These are phyloP conservation scores for Florisuga fusca DNA, from an alignment of 2,797 vertebrate genomes.

Conservation along the genomic window DNA sequence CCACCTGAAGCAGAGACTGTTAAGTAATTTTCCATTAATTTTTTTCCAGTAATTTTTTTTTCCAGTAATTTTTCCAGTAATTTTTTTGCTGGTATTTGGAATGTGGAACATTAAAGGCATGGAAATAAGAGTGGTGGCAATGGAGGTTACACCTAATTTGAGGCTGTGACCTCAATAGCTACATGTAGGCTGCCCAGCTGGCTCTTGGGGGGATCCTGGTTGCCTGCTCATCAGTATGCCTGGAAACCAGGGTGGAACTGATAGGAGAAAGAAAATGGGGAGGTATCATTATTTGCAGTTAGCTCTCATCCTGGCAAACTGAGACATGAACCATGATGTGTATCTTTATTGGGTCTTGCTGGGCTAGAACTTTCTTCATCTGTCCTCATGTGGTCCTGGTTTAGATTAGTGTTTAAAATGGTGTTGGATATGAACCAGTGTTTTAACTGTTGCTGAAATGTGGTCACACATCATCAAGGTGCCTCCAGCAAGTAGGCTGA, in stretches of 20 bases:
- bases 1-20: not conserved
- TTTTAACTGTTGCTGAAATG: not conserved
- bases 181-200: not conserved
- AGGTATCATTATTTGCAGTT: not conserved
- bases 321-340: accelerated
- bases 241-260: not conserved
- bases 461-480: not conserved
- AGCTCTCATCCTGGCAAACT: not conserved
- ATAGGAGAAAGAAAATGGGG: not conserved
- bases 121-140: not conserved
- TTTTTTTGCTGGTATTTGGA: not conserved
- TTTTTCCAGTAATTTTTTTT: too few species aligned
- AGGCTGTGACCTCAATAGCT: not conserved
- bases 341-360: not conserved
- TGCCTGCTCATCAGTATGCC: not conserved
- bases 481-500: not conserved
- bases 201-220: not conserved
- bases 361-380: not conserved
- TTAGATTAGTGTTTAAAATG: not conserved
- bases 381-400: accelerated
- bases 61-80: too few species aligned
- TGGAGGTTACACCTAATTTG: not conserved
- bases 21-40: not conserved
- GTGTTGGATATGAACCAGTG: not conserved
- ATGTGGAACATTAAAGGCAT: not conserved